phyloP scores from a whole-genome alignment of 2,797 vertebrate species.

The Melanogrammus aeglefinus region DNA sequence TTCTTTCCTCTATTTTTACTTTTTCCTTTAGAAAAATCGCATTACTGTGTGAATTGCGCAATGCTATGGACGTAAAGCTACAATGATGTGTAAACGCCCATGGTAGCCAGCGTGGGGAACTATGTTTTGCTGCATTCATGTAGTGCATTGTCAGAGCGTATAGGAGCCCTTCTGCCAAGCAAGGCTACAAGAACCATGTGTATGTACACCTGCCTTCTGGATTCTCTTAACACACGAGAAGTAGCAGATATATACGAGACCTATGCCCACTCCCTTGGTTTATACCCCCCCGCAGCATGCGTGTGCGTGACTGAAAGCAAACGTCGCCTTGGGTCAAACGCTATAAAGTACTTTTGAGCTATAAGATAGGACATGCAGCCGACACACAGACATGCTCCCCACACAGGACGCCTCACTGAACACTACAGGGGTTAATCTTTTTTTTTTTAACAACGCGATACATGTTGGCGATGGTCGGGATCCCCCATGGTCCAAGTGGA shows the following conservation, averaged over 20 bases:
- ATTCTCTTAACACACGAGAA: conserved; percentile 30
- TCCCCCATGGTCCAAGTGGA: conserved; percentile 33
- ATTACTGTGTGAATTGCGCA: conserved; percentile 57
- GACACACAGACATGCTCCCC: not conserved
- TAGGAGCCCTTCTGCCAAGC: conserved; percentile 17
- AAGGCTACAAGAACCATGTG: conserved; percentile 49
- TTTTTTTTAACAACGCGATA: conserved; percentile 25
- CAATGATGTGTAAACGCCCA: conserved; percentile 65
- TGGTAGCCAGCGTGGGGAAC: conserved; percentile 41
- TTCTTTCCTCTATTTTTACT: conserved; percentile 62
- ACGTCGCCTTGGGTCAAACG: conserved; percentile 42
- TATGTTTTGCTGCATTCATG: conserved; percentile 75
- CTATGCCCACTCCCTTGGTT: not conserved
- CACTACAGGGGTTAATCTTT: not conserved
- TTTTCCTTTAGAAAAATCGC: not conserved
- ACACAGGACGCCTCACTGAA: not conserved
- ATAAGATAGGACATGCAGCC: not conserved
- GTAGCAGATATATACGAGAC: not conserved
- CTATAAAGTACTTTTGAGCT: conserved; percentile 42
- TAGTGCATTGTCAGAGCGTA: conserved; percentile 33
- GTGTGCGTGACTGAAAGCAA: conserved; percentile 31
- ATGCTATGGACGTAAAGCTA: conserved; percentile 76
- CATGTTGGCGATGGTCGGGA: conserved; percentile 42
- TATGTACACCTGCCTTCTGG: conserved; percentile 70
- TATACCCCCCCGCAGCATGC: conserved; percentile 34